Base-by-base conservation (phyloP, 2,797 vertebrate species). In the Clarias pachynema region DNA sequence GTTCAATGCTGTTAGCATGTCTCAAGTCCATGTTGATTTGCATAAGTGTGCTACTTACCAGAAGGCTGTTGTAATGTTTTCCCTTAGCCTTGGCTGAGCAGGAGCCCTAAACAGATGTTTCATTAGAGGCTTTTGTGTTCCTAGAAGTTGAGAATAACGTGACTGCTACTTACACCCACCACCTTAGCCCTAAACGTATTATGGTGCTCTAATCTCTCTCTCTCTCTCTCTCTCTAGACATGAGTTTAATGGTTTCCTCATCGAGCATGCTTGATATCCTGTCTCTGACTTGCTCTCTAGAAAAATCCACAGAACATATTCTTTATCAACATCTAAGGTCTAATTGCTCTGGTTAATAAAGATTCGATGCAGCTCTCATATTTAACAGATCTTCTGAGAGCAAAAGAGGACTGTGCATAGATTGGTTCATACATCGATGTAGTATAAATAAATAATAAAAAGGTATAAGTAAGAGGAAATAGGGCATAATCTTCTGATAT, bases 1-100 rank as follows among this genome's bases (percentile, higher is more conserved):
- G 66, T 62, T 79, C 18, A 24, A 16, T 29, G 83, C 83, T 79
- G 81, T 73, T 44, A 40, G 81, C 24, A 57, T 73, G 79, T 73
- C 75, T 83, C 18, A 31, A 65, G 82, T 69, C 82, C 77, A 74
- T 14, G 14, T 12, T 81, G 77, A 84, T 84, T 87, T 84, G 78
- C 82, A 80, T 87, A 81, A 87, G 49, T 79, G 69, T 84, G 86
- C 77, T 87, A 69, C 63, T 81, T 81, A 75, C 59, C 75, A 79
- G 70, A 74, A 80, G 82, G 75, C 53, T 53, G 57, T 29, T 79
- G 84, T 68, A 85, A 73, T 62, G 69, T 81, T 80, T 70, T 70
- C 72, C 72, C 63, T 77, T 26, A 59, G 73, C 63, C 66, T 72
- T 34, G 62, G 73, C 82, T 73, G 68, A 78, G 68, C 83, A 85